These are phyloP conservation scores for Hofmannophila pseudospretella DNA, from an alignment of 2,888 invertebrate species.

Conservation along the genomic window DNA sequence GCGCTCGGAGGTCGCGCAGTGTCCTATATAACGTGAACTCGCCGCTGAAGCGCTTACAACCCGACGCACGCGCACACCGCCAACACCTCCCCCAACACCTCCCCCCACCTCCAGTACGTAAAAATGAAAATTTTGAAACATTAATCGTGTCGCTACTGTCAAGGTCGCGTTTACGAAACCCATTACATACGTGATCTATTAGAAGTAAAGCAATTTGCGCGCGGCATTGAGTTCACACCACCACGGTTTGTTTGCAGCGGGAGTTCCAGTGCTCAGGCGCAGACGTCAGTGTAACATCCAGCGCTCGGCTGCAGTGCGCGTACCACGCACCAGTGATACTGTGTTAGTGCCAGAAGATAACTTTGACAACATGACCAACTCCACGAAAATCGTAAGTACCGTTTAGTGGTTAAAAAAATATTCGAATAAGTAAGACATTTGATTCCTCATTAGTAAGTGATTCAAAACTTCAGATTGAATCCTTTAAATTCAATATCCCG, in stretches of 20 bases:
- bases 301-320: conserved; percentile 46
- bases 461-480: too few relatives aligned
- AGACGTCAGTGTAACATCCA: conserved; percentile 49
- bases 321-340: conserved; percentile 46
- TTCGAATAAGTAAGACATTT: neutral
- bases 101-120: conserved; percentile 47
- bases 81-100: conserved; percentile 44
- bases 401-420: neutral
- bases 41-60: conserved; percentile 59
- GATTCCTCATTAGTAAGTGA: too few relatives aligned
- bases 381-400: conserved; percentile 62
- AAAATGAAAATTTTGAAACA: conserved; percentile 32
- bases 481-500: too few relatives aligned
- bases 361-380: conserved; percentile 52
- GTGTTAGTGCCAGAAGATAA: conserved; percentile 50
- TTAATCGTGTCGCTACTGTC: conserved; percentile 29
- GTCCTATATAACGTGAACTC: conserved; percentile 70
- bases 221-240: conserved; percentile 46
- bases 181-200: conserved; percentile 40
- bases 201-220: conserved; percentile 23
- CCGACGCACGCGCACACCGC: conserved; percentile 43
- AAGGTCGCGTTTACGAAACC: conserved; percentile 42
- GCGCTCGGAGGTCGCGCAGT: conserved; percentile 60
- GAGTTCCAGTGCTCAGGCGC: conserved; percentile 36
- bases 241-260: conserved; percentile 63